A percentile compares a stretch with the other conserved stretches of the same genome.
These are phyloP conservation scores for Oncorhynchus gorbuscha DNA, from an alignment of 2,113 vertebrate species.

Conservation along the genomic window DNA sequence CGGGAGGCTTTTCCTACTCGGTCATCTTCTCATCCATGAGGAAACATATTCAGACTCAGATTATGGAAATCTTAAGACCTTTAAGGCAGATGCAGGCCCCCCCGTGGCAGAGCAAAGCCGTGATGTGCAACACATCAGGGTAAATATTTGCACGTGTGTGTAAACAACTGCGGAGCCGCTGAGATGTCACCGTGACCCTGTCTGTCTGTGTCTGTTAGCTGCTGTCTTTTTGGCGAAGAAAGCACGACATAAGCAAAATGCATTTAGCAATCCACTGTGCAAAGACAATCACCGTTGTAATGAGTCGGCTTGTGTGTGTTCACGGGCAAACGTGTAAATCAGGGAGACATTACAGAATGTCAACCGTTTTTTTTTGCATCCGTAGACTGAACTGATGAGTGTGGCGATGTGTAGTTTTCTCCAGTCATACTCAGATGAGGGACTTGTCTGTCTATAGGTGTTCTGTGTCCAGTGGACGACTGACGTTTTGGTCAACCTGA, in stretches of 20 bases:
- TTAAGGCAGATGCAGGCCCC: neutral
- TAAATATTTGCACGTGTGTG: constrained; percentile 24
- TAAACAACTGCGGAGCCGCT: constrained; percentile 20
- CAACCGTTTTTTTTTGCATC: neutral
- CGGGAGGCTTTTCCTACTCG: constrained; percentile 34
- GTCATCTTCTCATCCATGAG: constrained; percentile 33
- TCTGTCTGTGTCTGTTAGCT: constrained; percentile 2
- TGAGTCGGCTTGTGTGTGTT: constrained; percentile 42
- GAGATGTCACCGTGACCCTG: constrained; percentile 22
- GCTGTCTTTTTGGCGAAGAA: constrained; percentile 8
- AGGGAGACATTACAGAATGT: neutral
- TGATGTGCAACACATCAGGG: constrained; percentile 19
- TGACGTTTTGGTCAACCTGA: too few species aligned
- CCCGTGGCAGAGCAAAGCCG: constrained; percentile 11
- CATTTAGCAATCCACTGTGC: constrained; percentile 29
- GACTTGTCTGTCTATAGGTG: too few species aligned
- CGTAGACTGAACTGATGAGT: neutral
- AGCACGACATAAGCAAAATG: neutral
- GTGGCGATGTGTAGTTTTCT: neutral
- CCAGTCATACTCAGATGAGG: too few species aligned
- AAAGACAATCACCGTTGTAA: constrained; percentile 47
- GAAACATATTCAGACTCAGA: constrained; percentile 36
- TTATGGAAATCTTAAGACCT: neutral
- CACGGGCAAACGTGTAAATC: neutral
- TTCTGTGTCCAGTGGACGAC: too few species aligned